These are phyloP conservation scores for Notodonta dromedarius DNA, from an alignment of 2,888 invertebrate species.

Conservation along the genomic window DNA sequence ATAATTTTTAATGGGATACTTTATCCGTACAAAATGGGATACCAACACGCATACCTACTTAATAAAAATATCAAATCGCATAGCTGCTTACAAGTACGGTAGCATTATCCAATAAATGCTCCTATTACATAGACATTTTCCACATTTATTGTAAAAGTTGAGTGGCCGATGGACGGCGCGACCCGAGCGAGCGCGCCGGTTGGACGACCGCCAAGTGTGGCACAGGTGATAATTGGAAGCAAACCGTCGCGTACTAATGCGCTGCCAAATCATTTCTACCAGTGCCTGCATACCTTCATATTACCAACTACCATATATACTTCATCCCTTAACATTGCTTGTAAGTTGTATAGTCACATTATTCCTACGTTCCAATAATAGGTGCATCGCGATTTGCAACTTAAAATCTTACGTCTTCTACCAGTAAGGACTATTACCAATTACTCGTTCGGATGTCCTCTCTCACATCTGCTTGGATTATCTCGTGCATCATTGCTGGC, in stretches of 20 bases:
- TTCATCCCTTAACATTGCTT: background rate
- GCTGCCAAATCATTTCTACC: background rate
- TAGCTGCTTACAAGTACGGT: background rate
- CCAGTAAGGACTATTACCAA: too few relatives aligned
- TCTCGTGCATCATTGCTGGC: too few relatives aligned
- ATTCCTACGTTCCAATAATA: background rate
- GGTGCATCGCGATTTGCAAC: background rate
- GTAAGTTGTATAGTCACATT: background rate
- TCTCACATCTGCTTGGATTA: too few relatives aligned
- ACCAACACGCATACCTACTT: too few relatives aligned
- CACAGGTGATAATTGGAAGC: conserved; percentile 46
- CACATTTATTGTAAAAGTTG: conserved; percentile 10
- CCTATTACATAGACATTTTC: background rate
- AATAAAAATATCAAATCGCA: background rate
- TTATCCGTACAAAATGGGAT: too few relatives aligned
- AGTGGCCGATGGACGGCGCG: conserved; percentile 5
- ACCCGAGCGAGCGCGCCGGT: background rate
- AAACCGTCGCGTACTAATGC: background rate
- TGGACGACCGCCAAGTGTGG: conserved; percentile 56
- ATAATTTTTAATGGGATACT: too few relatives aligned
- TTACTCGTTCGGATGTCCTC: too few relatives aligned
- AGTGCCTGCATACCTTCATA: conserved; percentile 1
- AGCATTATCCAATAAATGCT: background rate
- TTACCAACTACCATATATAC: background rate
- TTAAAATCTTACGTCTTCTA: background rate